Conservation (phyloP, 35 echinoderm and acorn worm genomes). For the Heliocidaris erythrogramma region DNA sequence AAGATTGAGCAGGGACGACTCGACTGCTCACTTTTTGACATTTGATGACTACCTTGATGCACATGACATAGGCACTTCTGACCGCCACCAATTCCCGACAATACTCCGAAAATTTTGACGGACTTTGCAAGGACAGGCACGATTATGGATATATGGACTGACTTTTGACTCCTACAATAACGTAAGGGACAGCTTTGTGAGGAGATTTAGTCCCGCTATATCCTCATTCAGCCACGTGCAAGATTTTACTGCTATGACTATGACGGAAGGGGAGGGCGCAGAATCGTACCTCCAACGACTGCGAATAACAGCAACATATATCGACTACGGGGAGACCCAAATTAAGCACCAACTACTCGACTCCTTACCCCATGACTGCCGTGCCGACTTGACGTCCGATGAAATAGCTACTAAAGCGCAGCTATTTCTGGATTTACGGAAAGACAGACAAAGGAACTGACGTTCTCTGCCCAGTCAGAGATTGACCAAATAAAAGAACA, state of each 20-base stretch:
- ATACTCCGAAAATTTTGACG: too few relatives aligned
- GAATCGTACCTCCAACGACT: slow-evolving; percentile 36
- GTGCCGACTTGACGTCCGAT: neutral
- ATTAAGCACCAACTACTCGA: neutral
- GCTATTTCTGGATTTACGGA: too few relatives aligned
- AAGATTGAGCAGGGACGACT: too few relatives aligned
- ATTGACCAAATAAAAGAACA: too few relatives aligned
- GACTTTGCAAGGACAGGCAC: slow-evolving; percentile 28
- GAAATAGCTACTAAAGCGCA: neutral
- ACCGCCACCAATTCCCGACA: too few relatives aligned
- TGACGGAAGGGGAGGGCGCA: neutral
- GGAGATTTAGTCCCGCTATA: neutral
- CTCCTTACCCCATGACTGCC: too few relatives aligned
- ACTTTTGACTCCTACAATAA: neutral
- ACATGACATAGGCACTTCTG: too few relatives aligned
- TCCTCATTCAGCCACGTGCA: neutral
- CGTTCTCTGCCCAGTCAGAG: too few relatives aligned
- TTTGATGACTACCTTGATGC: too few relatives aligned
- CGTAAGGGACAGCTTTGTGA: neutral
- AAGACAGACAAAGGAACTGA: too few relatives aligned
- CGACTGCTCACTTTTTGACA: too few relatives aligned
- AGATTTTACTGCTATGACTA: slow-evolving; percentile 15
- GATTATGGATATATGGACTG: neutral
- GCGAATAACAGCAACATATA: neutral
- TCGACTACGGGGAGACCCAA: slow-evolving; percentile 29